Evolutionary conservation across 2,797 vertebrate genomes (phyloP), one percentile per base, ranked within the genome.

Genomic region (Gymnoscopelus braueri): DNA sequence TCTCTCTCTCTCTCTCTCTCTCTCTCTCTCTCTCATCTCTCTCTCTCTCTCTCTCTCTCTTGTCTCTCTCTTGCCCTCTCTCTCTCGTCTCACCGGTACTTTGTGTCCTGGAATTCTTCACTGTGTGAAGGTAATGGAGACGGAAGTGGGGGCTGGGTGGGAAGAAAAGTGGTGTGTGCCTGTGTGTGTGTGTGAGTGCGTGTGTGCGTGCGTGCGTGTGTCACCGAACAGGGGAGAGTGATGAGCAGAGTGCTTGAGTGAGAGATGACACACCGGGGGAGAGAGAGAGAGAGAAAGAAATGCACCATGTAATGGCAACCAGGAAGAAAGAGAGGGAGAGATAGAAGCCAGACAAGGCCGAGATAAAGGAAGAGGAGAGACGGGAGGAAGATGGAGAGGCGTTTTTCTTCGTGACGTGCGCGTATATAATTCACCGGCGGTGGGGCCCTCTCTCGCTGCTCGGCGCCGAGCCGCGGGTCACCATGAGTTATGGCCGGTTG

Each of bases 101-200:
- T 81, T 68, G 62, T 77, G 78, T 57, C 66, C 81, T 82, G 81
- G 85, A 87, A 88, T 87, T 86, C 83, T 75, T 89, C 87, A 80
- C 11, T 0, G 53, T 44, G 24, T 75, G 83, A 88, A 83, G 86
- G 84, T 86, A 65, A 61, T 88, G 78, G 81, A 78, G 80, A 84
- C 80, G 72, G 80, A 72, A 83, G 79, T 67, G 15, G 7, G 14
- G 54, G 50, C 3, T 24, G 78, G 49, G 35, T 60, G 39, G 35
- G 69, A 66, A 23, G 49, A 65, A 72, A 78, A 53, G 60, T 79
- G 47, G 67, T 67, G 67, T 69, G 32, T 35, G 32, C 5, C 5
- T 35, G 32, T 4, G 5, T 35, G 32, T 4, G 32, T 35, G 32
- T 4, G 32, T 35, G 32, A 5, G 32, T 35, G 32, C 32, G 1